phyloP scores from a whole-genome alignment of 2,113 vertebrate genomes.

The Arvicanthis niloticus region DNA sequence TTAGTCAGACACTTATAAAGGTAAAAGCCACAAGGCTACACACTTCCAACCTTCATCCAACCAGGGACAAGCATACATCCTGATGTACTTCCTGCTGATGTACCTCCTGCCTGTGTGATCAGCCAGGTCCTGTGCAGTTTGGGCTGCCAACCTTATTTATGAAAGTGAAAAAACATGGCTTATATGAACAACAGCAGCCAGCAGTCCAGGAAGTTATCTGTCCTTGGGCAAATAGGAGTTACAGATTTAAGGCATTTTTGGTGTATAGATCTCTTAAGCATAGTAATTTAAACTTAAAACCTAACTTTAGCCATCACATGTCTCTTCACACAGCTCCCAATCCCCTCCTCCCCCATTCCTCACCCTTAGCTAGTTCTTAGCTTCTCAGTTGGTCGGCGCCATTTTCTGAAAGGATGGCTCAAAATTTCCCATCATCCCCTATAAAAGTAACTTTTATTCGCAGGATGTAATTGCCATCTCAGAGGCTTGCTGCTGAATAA shows the following conservation, averaged over 20 bases:
- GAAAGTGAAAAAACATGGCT: background rate
- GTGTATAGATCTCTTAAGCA: too few relatives aligned
- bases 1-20: background rate
- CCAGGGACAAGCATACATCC: too few relatives aligned
- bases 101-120: background rate
- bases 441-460: too few relatives aligned
- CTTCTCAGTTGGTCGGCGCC: background rate
- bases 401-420: background rate
- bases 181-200: background rate
- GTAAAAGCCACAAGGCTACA: background rate
- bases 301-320: background rate
- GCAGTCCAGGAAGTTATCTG: background rate
- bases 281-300: too few relatives aligned
- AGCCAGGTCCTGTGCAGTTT: background rate
- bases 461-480: too few relatives aligned
- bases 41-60: background rate
- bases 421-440: background rate
- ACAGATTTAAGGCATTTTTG: too few relatives aligned
- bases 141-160: background rate
- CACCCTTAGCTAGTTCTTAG: background rate
- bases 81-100: too few relatives aligned
- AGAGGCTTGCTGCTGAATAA: too few relatives aligned
- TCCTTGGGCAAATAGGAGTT: background rate
- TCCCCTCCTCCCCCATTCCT: too few relatives aligned
- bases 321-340: too few relatives aligned